These are phyloP conservation scores for Cotesia vestalis DNA, from an alignment of 1,140 invertebrate genomes.

Conservation along the genomic window DNA sequence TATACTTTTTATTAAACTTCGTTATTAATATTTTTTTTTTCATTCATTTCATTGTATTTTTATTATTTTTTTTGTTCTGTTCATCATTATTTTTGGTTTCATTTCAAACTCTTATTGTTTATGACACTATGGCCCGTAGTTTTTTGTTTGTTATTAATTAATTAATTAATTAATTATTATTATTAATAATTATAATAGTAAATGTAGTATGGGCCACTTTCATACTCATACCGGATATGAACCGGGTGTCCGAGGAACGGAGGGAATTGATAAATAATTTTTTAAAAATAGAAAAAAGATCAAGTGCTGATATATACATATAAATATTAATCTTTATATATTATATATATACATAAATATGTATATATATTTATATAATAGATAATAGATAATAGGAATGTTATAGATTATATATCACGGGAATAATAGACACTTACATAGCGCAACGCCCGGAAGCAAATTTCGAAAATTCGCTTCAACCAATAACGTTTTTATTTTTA, in stretches of 20 bases:
- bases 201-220: constrained; percentile 31
- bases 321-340: constrained; percentile 35
- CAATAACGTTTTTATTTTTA: constrained; percentile 33
- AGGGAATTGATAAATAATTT: constrained; percentile 23
- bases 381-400: constrained; percentile 48
- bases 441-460: constrained; percentile 51
- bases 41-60: constrained; percentile 41
- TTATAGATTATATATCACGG: constrained; percentile 39
- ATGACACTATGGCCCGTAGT: constrained; percentile 24
- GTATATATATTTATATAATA: constrained; percentile 44
- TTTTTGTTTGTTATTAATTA: constrained; percentile 20
- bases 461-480: constrained; percentile 45
- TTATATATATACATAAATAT: constrained; percentile 34
- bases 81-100: constrained; percentile 36
- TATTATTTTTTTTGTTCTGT: constrained; percentile 38
- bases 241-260: constrained; percentile 30
- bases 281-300: constrained; percentile 37
- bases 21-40: constrained; percentile 45
- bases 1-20: constrained; percentile 53
- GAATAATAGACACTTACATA: constrained; percentile 50
- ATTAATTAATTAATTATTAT: constrained; percentile 24
- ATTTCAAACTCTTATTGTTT: constrained; percentile 20
- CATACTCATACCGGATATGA: constrained; percentile 30
- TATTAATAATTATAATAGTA: constrained; percentile 6
- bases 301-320: constrained; percentile 19